These are phyloP conservation scores for Platyscapa corneri DNA, from an alignment of 1,140 invertebrate species.

Conservation along the genomic window DNA sequence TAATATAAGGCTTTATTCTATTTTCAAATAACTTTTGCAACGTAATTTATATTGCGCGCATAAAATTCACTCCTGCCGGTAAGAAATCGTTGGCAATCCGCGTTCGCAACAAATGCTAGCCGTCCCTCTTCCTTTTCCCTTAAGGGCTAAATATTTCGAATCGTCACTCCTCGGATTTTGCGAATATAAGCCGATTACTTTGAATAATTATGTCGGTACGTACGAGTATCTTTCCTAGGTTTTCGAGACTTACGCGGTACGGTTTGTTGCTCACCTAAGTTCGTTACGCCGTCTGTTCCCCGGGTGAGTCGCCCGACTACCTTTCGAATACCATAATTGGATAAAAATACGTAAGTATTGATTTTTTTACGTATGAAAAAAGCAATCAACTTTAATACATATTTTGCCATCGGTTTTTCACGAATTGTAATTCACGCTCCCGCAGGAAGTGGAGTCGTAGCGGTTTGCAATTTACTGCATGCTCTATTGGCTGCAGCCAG, in stretches of 20 bases:
- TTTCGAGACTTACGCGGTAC: not conserved
- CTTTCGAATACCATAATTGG: not conserved
- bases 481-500: not conserved
- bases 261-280: slow-evolving; percentile 12
- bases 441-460: not conserved
- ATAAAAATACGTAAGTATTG: not conserved
- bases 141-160: not conserved
- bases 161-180: not conserved
- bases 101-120: too few relatives aligned
- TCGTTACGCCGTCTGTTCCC: slow-evolving; percentile 17
- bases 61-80: too few relatives aligned
- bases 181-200: not conserved
- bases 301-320: slow-evolving; percentile 12
- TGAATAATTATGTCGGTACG: not conserved
- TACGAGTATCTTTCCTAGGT: not conserved
- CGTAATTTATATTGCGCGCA: too few relatives aligned
- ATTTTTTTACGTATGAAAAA: not conserved
- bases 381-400: not conserved
- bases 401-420: not conserved
- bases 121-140: not conserved
- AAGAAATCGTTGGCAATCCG: too few relatives aligned
- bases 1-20: not conserved
- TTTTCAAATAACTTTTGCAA: not conserved
- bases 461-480: too few relatives aligned
- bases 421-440: not conserved